Evolutionary conservation across 92 coral and sea anemone species (phyloP).

Genomic region (Porites divaricata): DNA sequence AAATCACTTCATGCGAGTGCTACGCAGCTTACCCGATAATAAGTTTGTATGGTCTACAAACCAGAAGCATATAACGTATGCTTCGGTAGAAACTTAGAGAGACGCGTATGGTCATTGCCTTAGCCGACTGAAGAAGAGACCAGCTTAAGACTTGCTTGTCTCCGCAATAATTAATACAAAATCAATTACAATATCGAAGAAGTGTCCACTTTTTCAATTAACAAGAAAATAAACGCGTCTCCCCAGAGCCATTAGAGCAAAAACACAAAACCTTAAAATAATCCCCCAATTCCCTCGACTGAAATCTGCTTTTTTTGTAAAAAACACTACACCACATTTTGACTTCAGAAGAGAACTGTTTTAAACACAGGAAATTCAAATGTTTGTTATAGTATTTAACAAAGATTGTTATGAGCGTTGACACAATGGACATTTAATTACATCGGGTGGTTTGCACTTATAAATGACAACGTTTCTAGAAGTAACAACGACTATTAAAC

Average conservation of each 20-base stretch:
- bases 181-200: too few species aligned
- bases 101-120: too few species aligned
- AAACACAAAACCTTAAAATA: background rate
- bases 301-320: constrained; percentile 3
- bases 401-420: background rate
- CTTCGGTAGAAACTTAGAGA: too few species aligned
- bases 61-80: too few species aligned
- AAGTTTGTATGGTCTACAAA: too few species aligned
- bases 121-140: background rate
- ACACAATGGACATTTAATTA: background rate
- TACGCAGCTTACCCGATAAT: too few species aligned
- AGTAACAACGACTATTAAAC: background rate
- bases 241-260: background rate
- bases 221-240: background rate
- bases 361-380: too few species aligned
- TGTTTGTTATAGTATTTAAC: background rate
- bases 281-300: background rate
- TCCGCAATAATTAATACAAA: too few species aligned
- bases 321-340: background rate
- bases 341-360: background rate
- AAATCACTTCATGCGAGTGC: too few species aligned
- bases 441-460: constrained; percentile 8
- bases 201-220: background rate
- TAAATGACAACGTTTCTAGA: constrained; percentile 21
- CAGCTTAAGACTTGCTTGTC: background rate